A percentile compares a stretch with the other conserved stretches of the same genome.
Conservation (phyloP, 2,113 vertebrate species). For the Platycercus adscitus region DNA sequence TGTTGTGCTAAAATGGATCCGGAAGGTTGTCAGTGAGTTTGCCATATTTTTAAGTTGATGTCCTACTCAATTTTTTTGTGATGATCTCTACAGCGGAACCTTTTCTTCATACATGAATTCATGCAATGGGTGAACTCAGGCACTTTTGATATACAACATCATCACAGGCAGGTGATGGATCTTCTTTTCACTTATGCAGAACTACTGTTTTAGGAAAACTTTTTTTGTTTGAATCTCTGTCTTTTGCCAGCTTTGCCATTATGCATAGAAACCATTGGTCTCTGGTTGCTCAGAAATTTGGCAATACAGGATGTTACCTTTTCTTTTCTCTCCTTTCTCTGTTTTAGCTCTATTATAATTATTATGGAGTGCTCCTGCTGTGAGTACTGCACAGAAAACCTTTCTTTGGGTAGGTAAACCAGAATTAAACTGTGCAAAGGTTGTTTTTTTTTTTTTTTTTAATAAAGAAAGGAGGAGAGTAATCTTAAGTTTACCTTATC, state of each 20-base stretch:
- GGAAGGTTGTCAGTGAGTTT: background rate
- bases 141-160: background rate
- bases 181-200: background rate
- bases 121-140: background rate
- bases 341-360: background rate
- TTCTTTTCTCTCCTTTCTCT: background rate
- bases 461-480: background rate
- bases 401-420: background rate
- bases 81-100: background rate
- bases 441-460: background rate
- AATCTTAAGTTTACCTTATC: background rate
- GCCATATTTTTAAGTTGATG: background rate
- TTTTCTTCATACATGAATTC: background rate
- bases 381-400: background rate
- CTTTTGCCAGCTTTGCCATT: constrained; percentile 41
- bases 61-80: background rate
- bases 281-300: constrained; percentile 13
- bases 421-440: background rate
- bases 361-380: background rate
- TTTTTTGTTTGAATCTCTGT: background rate
- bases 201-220: background rate
- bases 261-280: background rate
- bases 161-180: background rate
- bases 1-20: background rate
- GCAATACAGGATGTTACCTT: constrained; percentile 7